These are phyloP conservation scores for Uria lomvia DNA, from an alignment of 2,113 vertebrate genomes.

Conservation along the genomic window DNA sequence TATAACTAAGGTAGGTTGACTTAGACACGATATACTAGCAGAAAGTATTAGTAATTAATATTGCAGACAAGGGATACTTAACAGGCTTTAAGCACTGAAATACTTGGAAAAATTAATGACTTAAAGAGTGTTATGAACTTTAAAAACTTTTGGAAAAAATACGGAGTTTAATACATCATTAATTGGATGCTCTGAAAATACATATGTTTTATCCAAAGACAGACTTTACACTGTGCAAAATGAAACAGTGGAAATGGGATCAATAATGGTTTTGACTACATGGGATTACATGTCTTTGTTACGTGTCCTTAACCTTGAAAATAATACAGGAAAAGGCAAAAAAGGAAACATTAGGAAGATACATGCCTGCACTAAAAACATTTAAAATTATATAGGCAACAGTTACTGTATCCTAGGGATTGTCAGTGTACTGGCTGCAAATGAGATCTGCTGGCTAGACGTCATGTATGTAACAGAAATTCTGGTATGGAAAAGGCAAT, in stretches of 20 bases:
- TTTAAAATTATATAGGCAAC: background rate
- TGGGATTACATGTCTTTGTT: background rate
- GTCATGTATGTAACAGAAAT: background rate
- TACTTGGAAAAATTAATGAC: constrained; percentile 17
- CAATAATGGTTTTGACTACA: background rate
- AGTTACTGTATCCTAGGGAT: background rate
- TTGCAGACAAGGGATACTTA: background rate
- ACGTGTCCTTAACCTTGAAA: background rate
- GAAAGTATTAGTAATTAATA: background rate
- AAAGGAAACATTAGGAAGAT: background rate
- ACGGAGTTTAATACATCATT: background rate
- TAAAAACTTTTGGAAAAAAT: background rate
- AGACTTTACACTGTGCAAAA: background rate
- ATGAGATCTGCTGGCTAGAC: background rate
- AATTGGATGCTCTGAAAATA: background rate
- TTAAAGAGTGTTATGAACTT: background rate
- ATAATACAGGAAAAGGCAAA: background rate
- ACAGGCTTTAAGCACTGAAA: background rate
- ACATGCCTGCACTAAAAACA: background rate
- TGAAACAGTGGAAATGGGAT: background rate
- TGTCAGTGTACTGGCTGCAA: background rate
- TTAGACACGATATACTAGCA: background rate
- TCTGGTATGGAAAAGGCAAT: background rate
- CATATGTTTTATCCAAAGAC: background rate
- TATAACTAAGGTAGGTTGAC: background rate